Evolutionary conservation across 2,113 vertebrate genomes (phyloP).

Genomic region (Takifugu bimaculatus): DNA sequence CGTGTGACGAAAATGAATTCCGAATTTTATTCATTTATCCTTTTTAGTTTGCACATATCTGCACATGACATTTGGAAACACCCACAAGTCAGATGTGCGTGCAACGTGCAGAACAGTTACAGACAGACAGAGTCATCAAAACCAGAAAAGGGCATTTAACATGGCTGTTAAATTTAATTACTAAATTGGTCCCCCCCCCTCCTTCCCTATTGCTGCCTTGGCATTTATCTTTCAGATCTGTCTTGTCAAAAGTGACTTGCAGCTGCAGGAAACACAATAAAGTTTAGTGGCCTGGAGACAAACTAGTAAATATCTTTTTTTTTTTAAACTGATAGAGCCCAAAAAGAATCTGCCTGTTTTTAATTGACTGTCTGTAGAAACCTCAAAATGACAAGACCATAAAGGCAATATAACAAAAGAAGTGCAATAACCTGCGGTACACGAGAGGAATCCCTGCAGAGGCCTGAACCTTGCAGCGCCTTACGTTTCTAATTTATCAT

Average conservation of each 20-base stretch:
- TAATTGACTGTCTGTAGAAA: neutral
- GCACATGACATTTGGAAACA: too few relatives aligned
- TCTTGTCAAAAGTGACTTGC: neutral
- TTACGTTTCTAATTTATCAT: slow-evolving; percentile 19
- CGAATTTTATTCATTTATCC: too few relatives aligned
- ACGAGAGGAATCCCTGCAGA: neutral
- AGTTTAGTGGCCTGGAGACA: neutral
- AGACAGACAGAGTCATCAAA: too few relatives aligned
- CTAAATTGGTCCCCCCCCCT: too few relatives aligned
- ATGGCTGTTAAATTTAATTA: too few relatives aligned
- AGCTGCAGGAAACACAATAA: neutral
- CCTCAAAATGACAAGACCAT: neutral
- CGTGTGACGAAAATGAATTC: too few relatives aligned
- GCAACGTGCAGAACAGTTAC: too few relatives aligned
- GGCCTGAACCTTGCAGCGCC: slow-evolving; percentile 8
- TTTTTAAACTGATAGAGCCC: neutral
- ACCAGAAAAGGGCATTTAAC: too few relatives aligned
- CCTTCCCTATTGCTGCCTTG: neutral
- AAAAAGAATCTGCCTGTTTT: neutral
- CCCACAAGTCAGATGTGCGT: too few relatives aligned
- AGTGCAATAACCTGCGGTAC: slow-evolving; percentile 9
- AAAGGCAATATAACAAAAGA: neutral
- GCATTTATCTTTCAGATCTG: neutral
- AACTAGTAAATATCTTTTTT: neutral
- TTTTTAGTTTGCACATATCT: too few relatives aligned